Evolutionary conservation across 2,113 vertebrate species (phyloP).

Genomic region (Lichenostomus cassidix): DNA sequence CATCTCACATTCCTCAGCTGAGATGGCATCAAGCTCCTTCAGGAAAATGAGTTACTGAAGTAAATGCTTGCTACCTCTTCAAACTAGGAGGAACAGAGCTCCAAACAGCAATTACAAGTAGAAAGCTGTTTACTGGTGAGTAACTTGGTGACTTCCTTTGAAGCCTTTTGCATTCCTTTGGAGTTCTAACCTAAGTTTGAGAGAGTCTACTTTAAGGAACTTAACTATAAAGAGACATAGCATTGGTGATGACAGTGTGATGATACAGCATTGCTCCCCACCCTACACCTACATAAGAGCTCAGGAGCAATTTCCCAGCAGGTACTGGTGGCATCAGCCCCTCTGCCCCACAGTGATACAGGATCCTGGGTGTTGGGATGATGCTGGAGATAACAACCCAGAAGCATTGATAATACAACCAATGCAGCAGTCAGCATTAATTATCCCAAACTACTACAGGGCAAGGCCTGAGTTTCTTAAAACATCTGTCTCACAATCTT

Average conservation of each 20-base stretch:
- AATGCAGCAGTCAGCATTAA: slow-evolving; percentile 47
- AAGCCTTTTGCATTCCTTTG: slow-evolving; percentile 20
- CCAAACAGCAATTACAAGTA: background rate
- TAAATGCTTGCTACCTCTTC: slow-evolving; percentile 37
- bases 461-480: slow-evolving; percentile 1
- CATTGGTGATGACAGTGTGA: background rate
- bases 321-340: slow-evolving; percentile 26
- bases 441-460: slow-evolving; percentile 20
- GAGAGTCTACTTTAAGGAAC: slow-evolving; percentile 47
- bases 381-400: slow-evolving; percentile 30
- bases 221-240: background rate
- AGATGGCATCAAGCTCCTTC: background rate
- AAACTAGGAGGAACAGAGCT: slow-evolving; percentile 8
- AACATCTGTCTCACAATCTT: slow-evolving; percentile 48
- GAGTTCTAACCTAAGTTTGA: slow-evolving; percentile 9
- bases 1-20: slow-evolving; percentile 25
- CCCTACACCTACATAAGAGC: background rate
- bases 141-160: slow-evolving; percentile 44
- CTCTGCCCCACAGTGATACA: slow-evolving; percentile 17
- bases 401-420: slow-evolving; percentile 9
- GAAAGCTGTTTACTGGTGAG: slow-evolving; percentile 31
- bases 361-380: background rate
- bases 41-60: slow-evolving; percentile 11
- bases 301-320: slow-evolving; percentile 14
- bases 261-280: slow-evolving; percentile 20